phyloP scores from a whole-genome alignment of 2,797 vertebrate species.

The Cyprinodon diabolis region DNA sequence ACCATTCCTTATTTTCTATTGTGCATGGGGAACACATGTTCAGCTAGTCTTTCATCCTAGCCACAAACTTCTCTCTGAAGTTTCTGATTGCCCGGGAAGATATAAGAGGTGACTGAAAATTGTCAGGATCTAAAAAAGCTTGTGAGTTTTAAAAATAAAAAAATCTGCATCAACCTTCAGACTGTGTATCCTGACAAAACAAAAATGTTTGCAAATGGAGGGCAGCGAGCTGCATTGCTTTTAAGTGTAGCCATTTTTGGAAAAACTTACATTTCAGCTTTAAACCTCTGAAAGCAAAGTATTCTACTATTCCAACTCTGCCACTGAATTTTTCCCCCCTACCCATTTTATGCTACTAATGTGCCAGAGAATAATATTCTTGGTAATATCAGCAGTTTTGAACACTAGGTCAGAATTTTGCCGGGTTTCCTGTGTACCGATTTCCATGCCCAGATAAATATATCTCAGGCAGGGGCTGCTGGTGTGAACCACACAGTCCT shows the following conservation, averaged over 20 bases:
- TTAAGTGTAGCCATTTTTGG: slow-evolving; percentile 17
- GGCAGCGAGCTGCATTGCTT: slow-evolving; percentile 1
- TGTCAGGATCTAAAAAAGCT: slow-evolving; percentile 35
- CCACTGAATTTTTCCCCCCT: slow-evolving; percentile 59
- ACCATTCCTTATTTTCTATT: slow-evolving; percentile 62
- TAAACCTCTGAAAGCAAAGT: slow-evolving; percentile 29
- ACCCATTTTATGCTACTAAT: slow-evolving; percentile 74
- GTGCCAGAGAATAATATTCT: slow-evolving; percentile 72
- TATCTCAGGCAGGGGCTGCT: slow-evolving; percentile 74
- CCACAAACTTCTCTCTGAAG: slow-evolving; percentile 31
- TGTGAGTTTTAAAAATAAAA: slow-evolving; percentile 34
- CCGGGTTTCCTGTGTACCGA: slow-evolving; percentile 73
- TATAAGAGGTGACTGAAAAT: slow-evolving; percentile 48
- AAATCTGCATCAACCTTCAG: slow-evolving; percentile 18
- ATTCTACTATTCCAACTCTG: slow-evolving; percentile 32
- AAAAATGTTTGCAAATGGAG: slow-evolving; percentile 20
- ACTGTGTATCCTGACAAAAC: slow-evolving; percentile 4
- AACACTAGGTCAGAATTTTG: slow-evolving; percentile 53
- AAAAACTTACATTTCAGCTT: slow-evolving; percentile 25
- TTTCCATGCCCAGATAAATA: slow-evolving; percentile 80
- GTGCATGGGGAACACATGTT: slow-evolving; percentile 54
- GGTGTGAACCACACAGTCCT: slow-evolving; percentile 62
- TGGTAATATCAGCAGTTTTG: slow-evolving; percentile 75
- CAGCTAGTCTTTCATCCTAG: slow-evolving; percentile 55
- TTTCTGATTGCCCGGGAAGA: slow-evolving; percentile 51